Base-by-base conservation (phyloP, 2,797 vertebrate genomes). In the Mormyrus hasselquistii region DNA sequence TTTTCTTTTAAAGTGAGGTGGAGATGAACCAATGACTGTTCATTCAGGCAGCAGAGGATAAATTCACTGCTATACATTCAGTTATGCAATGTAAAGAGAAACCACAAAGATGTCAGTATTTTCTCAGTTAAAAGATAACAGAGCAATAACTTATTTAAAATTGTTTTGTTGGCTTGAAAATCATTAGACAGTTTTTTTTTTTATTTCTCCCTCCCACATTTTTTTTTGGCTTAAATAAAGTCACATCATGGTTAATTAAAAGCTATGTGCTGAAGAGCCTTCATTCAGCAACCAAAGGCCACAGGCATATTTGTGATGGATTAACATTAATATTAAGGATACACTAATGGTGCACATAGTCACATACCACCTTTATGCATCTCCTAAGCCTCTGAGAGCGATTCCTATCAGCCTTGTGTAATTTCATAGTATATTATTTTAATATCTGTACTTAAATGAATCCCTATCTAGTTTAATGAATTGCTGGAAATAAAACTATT, bases 351-450 rank as follows among this genome's bases (percentile, higher is more conserved):
- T 94, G 88, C 95, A 93, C 93, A 91, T 92, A 94, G 94, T 94
- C 95, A 95, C 91, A 94, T 93, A 94, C 94, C 95, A 96, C 95
- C 95, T 95, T 95, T 79, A 94, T 95, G 95, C 93, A 95, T 95
- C 95, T 95, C 95, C 95, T 96, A 96, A 96, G 95, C 95, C 92
- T 96, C 95, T 96, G 95, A 94, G 94, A 94, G 94, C 94, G 94
- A 96, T 96, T 95, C 95, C 95, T 95, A 96, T 96, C 96, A 96
- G 96, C 96, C 96, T 96, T 96, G 96, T 96, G 96, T 96, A 95
- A 96, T 96, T 96, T 97, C 96, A 96, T 96, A 96, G 96, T 96
- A 96, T 96, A 94, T 95, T 96, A 96, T 96, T 96, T 96, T 96
- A 96, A 96, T 96, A 96, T 96, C 95, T 96, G 94, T 95, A 96